Evolutionary conservation across 2,113 vertebrate genomes (phyloP), one percentile per base, ranked within the genome.

Genomic region (Psittacus erithacus): DNA sequence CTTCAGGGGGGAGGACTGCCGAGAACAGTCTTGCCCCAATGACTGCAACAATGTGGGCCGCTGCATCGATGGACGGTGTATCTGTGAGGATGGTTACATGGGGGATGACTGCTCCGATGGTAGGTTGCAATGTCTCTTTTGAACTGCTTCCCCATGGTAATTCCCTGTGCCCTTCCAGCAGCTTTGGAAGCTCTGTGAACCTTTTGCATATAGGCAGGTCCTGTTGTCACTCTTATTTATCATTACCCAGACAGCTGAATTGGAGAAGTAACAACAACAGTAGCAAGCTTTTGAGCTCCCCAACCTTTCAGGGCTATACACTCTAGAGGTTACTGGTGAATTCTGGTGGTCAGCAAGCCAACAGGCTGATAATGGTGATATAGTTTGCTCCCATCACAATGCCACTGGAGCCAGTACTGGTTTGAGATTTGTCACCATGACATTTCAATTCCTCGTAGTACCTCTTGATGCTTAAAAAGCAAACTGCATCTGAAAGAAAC

Each of bases 31-130:
- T 14, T 99, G 99, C 60, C 97, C 93, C 82, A 98, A 98, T 0
- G 59, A 98, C 97, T 99, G 99, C 97, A 93, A 98, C 86, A 94
- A 94, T 5, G 96, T 10, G 0, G 99, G 99, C 13, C 96, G 25
- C 57, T 99, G 99, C 11, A 2, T 96, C 1, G 95, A 98, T 0
- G 99, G 99, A 29, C 94, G 6, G 29, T 99, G 97, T 6, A 60
- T 99, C 43, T 99, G 99, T 43, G 98, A 99, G 0, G 97, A 98
- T 7, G 99, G 99, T 28, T 99, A 98, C 96, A 93, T 98, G 1
- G 99, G 99, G 1, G 96, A 97, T 0, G 99, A 99, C 94, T 99
- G 99, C 55, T 82, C 98, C 0, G 88, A 97, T 96, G 98, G 85
- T 98, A 98, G 86, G 97, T 94, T 90, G 44, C 11, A 13, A 24